Conservation (phyloP, 2,797 vertebrate genomes). For the Garrulus glandarius region DNA sequence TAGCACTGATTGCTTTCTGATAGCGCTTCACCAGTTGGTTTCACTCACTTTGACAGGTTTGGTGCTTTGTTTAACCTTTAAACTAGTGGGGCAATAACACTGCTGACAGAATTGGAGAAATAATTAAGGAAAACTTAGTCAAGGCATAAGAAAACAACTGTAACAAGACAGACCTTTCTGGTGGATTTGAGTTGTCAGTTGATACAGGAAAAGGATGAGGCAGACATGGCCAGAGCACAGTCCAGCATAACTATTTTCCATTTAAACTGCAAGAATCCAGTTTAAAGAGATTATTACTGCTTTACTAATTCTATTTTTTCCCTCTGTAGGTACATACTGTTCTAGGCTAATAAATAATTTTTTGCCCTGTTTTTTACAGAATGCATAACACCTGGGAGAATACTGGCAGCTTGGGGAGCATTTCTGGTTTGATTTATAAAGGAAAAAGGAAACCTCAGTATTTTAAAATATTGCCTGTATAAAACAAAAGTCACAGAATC, state of each 20-base stretch:
- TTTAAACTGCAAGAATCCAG: slow-evolving; percentile 45
- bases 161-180: slow-evolving; percentile 77
- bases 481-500: neutral
- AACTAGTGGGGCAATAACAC: slow-evolving; percentile 80
- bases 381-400: neutral
- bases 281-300: slow-evolving; percentile 48
- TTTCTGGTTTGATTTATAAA: slow-evolving; percentile 22
- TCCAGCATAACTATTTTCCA: slow-evolving; percentile 16
- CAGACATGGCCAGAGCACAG: neutral
- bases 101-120: slow-evolving; percentile 81
- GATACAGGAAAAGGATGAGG: slow-evolving; percentile 18
- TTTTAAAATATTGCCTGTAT: neutral
- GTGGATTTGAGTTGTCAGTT: slow-evolving; percentile 67
- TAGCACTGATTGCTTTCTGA: slow-evolving; percentile 97
- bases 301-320: neutral
- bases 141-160: slow-evolving; percentile 75
- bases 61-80: slow-evolving; percentile 95
- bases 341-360: neutral
- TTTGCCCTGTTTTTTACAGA: neutral
- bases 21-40: slow-evolving; percentile 91
- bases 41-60: slow-evolving; percentile 93
- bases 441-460: neutral
- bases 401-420: neutral
- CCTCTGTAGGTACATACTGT: neutral
- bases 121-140: slow-evolving; percentile 81